Evolutionary conservation across 2,797 vertebrate genomes (phyloP).

Genomic region (Centroberyx gerrardi): DNA sequence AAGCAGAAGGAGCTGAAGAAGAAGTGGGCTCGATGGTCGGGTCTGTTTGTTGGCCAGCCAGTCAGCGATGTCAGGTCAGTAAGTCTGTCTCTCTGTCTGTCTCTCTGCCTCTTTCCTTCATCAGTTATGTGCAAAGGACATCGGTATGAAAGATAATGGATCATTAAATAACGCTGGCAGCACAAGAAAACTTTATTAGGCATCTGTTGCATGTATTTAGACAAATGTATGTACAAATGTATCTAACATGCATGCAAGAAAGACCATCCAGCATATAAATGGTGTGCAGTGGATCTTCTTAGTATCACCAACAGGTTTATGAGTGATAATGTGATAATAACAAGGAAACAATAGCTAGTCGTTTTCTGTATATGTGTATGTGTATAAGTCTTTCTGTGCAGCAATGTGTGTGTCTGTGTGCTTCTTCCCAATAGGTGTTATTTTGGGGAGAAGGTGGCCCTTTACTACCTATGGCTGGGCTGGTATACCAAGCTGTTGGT

Average conservation of each 20-base stretch:
- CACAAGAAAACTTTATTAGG: no score
- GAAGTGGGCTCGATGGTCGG: constrained; percentile 89
- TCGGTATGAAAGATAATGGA: no score
- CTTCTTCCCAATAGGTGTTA: constrained; percentile 84
- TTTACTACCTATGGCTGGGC: constrained; percentile 96
- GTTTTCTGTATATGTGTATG: not conserved
- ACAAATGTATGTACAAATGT: no score
- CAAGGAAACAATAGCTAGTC: no score
- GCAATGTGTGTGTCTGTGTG: not conserved
- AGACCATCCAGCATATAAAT: no score
- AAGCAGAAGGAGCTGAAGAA: constrained; percentile 71
- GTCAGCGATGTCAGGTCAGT: constrained; percentile 87
- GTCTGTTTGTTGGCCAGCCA: constrained; percentile 80
- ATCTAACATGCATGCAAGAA: no score
- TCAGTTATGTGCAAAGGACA: not conserved
- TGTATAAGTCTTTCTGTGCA: not conserved
- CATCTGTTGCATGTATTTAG: no score
- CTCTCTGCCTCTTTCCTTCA: not conserved
- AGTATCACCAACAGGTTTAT: no score
- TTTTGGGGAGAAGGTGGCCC: constrained; percentile 94
- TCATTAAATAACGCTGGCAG: no score
- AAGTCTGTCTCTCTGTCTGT: not conserved
- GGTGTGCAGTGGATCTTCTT: no score
- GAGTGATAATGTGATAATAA: no score
- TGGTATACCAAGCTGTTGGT: constrained; percentile 92